Conservation (phyloP, 2,113 vertebrate genomes). For the Psilopsiagon aurifrons region DNA sequence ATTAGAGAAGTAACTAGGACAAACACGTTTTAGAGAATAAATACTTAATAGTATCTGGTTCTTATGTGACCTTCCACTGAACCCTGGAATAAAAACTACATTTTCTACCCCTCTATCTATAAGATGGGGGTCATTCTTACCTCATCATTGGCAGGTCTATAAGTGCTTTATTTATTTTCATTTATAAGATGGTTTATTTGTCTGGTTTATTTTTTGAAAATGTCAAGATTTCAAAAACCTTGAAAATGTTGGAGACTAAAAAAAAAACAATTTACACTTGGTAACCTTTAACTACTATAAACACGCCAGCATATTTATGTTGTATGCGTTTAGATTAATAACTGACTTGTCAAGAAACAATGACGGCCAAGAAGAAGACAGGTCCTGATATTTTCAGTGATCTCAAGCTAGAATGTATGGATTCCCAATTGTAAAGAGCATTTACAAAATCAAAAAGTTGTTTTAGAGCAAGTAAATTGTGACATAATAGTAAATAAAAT, state of each 20-base stretch:
- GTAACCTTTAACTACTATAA: background rate
- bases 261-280: rapidly evolving
- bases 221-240: background rate
- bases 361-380: background rate
- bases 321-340: background rate
- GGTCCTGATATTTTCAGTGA: background rate
- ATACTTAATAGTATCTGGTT: background rate
- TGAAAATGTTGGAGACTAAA: background rate
- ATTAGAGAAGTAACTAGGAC: background rate
- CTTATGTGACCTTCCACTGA: background rate
- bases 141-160: background rate
- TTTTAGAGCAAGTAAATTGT: background rate
- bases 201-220: background rate
- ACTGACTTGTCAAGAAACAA: background rate
- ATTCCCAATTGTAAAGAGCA: background rate
- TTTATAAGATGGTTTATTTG: background rate
- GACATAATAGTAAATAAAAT: background rate
- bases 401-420: background rate
- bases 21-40: background rate
- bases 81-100: background rate
- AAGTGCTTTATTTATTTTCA: background rate
- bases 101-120: background rate
- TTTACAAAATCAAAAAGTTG: background rate
- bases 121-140: background rate
- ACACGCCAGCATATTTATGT: background rate